phyloP scores from a whole-genome alignment of 2,888 invertebrate species.

The Eupithecia subumbrata region DNA sequence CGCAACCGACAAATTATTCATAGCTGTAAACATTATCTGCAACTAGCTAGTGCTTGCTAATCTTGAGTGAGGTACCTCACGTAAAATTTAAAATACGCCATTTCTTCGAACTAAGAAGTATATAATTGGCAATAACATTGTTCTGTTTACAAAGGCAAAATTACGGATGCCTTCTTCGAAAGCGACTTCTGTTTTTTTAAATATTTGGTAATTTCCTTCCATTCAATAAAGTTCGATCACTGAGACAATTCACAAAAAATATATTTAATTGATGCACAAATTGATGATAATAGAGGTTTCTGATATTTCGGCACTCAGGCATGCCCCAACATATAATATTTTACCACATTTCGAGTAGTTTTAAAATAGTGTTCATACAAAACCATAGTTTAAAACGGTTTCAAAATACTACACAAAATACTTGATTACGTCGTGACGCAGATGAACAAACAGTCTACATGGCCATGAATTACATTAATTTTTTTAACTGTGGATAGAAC shows the following conservation, averaged over 20 bases:
- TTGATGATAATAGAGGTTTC: not conserved
- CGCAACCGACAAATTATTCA: not conserved
- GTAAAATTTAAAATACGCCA: slow-evolving; percentile 1
- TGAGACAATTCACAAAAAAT: not conserved
- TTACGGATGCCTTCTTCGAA: not conserved
- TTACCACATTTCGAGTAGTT: not conserved
- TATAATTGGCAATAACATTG: slow-evolving; percentile 19
- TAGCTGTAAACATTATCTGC: not conserved
- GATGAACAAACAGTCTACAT: not conserved
- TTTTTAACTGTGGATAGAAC: not conserved
- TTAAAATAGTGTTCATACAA: not conserved
- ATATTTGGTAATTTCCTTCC: not conserved
- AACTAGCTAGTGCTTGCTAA: not conserved
- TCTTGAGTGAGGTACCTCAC: not conserved
- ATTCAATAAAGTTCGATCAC: not conserved
- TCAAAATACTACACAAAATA: not conserved
- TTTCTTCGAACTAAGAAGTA: slow-evolving; percentile 24
- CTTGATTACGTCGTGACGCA: not conserved
- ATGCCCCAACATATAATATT: not conserved
- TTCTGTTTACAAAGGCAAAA: not conserved
- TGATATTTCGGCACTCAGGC: not conserved
- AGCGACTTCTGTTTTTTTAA: not conserved
- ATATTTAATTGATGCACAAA: not conserved
- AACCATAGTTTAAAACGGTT: not conserved
- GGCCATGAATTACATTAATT: not conserved